Evolutionary conservation across 2,888 invertebrate genomes (phyloP), one percentile per base, ranked within the genome.

Genomic region (Aporophyla lueneburgensis): DNA sequence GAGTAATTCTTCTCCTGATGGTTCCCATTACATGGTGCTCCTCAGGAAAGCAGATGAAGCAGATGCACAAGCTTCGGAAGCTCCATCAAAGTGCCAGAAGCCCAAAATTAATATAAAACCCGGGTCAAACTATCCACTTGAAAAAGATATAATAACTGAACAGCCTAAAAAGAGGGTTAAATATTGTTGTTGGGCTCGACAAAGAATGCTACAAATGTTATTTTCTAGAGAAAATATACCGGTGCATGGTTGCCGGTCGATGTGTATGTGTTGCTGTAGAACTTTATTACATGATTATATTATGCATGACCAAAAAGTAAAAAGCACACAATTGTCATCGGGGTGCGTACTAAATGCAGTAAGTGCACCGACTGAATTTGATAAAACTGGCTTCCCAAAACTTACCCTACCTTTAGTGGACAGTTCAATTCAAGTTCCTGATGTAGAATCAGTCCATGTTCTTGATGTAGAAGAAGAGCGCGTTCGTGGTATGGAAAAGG

Each of bases 171-270:
- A 79, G n/a, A 77, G 75, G 73, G 46, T 54, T 58, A 9, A 33
- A 24, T 91, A 83, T 76, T 95, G 95, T 81, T 95, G 95, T 78
- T 95, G 95, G 95, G 90, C 92, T 49, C 87, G 87, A 59, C 76
- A 80, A 46, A 87, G 62, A 74, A 83, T 87, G 70, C 59, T 75
- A 53, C 78, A 88, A 27, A 24, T 84, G 63, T 59, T 80, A 61
- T 78, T 76, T 53, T 2, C 10, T n/a, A 86, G 69, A 54, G 46
- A 43, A 1, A 1, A 0, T 40, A 63, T 67, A 71, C n/a, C 87
- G 59, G 59, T 89, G 89, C 87, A 83, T 24, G 53, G 91, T 87
- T 87, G 88, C 81, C 49, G 76, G 6, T 71, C 27, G 43, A 76
- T 27, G 53, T 84, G 81, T 27, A 16, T 3, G 2, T 95, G 95